Conservation (phyloP, 1,140 invertebrate genomes). For the Alviniconcha marisindica region DNA sequence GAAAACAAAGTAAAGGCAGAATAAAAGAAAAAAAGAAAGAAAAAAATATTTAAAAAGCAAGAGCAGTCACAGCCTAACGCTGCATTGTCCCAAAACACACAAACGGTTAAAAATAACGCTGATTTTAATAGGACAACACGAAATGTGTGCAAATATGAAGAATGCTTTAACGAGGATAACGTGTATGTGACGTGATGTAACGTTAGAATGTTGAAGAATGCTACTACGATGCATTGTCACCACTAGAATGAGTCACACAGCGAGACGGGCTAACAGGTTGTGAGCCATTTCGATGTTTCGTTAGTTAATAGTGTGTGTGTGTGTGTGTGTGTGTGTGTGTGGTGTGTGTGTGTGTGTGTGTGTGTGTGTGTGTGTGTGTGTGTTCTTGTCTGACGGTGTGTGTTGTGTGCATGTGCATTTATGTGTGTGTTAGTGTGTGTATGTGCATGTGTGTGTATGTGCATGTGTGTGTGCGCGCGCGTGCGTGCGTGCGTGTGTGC, state of each 20-base stretch:
- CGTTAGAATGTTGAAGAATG: too few species aligned
- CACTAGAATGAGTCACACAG: too few species aligned
- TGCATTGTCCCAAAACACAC: too few species aligned
- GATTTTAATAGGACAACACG: neutral
- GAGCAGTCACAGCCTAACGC: too few species aligned
- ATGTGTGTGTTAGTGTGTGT: conserved; percentile 4
- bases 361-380: conserved; percentile 17
- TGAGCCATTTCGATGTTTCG: neutral
- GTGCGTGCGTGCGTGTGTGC: neutral
- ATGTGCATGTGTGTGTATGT: conserved; percentile 11
- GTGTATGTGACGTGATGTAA: too few species aligned
- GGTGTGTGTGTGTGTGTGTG: neutral
- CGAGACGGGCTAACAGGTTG: neutral
- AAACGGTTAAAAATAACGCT: neutral
- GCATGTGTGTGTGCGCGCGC: neutral
- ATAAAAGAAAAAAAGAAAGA: neutral
- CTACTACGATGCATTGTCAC: too few species aligned
- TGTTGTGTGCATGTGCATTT: neutral
- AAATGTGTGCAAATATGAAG: neutral
- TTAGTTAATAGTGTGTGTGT: neutral
- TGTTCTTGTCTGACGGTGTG: too few species aligned
- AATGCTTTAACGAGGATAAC: neutral
- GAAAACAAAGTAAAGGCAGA: neutral
- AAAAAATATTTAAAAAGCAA: neutral
- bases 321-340: neutral